Percentiles rank a stretch among this genome's conserved stretches.
Evolutionary conservation across 2,888 invertebrate genomes (phyloP).

Genomic region (Epinotia brunnichana): DNA sequence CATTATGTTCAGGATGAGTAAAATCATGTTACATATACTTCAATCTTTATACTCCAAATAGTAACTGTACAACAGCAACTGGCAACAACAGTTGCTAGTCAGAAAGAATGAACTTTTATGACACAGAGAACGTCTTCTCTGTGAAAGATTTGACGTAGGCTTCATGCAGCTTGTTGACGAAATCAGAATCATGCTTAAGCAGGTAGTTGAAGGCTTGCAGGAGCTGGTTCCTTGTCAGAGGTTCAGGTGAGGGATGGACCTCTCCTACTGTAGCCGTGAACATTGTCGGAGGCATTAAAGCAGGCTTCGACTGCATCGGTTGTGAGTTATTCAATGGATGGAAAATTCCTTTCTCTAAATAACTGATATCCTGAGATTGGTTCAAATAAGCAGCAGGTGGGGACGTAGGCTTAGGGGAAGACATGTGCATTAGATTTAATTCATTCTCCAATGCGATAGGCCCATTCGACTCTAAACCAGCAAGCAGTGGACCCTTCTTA

Average conservation of each 20-base stretch:
- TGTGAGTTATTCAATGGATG: conserved; percentile 66
- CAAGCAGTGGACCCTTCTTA: conserved; percentile 63
- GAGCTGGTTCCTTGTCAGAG: conserved; percentile 93
- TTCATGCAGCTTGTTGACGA: conserved; percentile 94
- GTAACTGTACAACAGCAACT: conserved; percentile 76
- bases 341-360: conserved; percentile 58
- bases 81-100: conserved; percentile 61
- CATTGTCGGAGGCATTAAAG: conserved; percentile 94
- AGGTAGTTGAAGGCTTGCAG: conserved; percentile 95
- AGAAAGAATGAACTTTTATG: conserved; percentile 69
- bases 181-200: conserved; percentile 93
- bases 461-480: conserved; percentile 70
- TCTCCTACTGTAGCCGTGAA: conserved; percentile 86
- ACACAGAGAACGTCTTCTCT: conserved; percentile 83
- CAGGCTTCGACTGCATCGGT: conserved; percentile 85
- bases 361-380: conserved; percentile 74
- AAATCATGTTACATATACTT: conserved; percentile 12
- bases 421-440: conserved; percentile 80
- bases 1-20: not conserved
- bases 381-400: conserved; percentile 83
- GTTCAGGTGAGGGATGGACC: conserved; percentile 83
- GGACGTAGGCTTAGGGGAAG: conserved; percentile 82
- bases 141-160: conserved; percentile 95
- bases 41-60: conserved; percentile 69
- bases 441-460: conserved; percentile 78